A percentile compares a stretch with the other conserved stretches of the same genome.
These are phyloP conservation scores for Archips crataeganus DNA, from an alignment of 2,888 invertebrate species.

Conservation along the genomic window DNA sequence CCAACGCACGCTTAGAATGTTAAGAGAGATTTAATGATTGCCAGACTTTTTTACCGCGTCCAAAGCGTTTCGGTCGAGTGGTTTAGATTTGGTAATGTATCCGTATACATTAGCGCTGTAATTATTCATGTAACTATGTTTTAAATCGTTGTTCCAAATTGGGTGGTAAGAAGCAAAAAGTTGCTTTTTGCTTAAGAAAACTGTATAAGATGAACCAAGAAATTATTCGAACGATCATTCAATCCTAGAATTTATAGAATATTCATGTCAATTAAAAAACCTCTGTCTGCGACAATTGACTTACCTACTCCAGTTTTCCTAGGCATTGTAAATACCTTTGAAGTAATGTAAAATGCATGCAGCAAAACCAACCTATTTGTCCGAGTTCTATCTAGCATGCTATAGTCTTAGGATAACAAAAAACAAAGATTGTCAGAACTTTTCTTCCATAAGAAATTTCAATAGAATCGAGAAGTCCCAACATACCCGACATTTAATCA, in stretches of 20 bases:
- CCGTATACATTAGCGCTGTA: slow-evolving; percentile 1
- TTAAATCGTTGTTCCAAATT: not conserved
- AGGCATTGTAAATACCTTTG: not conserved
- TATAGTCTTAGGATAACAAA: too few species aligned
- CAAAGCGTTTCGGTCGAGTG: not conserved
- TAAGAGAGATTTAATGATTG: slow-evolving; percentile 19
- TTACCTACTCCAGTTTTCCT: not conserved
- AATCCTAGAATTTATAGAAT: too few species aligned
- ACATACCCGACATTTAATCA: not conserved
- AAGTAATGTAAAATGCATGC: too few species aligned
- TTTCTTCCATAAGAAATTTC: not conserved
- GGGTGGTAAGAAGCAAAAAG: not conserved
- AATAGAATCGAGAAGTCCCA: not conserved
- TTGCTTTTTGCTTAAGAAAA: not conserved
- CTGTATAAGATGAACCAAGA: not conserved
- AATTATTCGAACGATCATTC: too few species aligned
- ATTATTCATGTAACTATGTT: slow-evolving; percentile 2
- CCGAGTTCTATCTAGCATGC: not conserved
- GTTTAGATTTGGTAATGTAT: slow-evolving; percentile 1
- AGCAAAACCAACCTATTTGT: not conserved
- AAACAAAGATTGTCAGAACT: too few species aligned
- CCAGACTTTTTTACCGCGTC: slow-evolving; percentile 10
- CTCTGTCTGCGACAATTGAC: not conserved
- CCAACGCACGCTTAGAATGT: slow-evolving; percentile 30
- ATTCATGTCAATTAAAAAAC: not conserved